Conservation (phyloP, 1,140 invertebrate species). For the Laupala kohalensis region DNA sequence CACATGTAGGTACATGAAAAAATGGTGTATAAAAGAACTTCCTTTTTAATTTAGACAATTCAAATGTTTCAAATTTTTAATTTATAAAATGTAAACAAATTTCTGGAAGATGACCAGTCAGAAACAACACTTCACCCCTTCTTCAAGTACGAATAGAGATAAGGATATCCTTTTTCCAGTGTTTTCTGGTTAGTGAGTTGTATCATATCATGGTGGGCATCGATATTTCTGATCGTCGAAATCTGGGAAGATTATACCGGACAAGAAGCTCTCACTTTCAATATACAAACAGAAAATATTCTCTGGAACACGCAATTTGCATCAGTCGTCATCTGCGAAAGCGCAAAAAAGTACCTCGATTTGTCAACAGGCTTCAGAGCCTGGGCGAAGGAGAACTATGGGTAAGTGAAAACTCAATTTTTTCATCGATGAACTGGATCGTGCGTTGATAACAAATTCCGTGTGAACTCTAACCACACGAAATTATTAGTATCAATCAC, state of each 20-base stretch:
- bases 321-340: neutral
- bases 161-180: too few species aligned
- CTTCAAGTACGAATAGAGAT: too few species aligned
- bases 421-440: too few species aligned
- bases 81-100: neutral
- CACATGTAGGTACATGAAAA: too few species aligned
- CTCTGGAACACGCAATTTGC: neutral
- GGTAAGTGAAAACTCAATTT: neutral
- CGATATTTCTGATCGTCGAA: neutral
- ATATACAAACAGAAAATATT: neutral
- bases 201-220: neutral
- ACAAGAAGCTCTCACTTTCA: neutral
- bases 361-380: neutral
- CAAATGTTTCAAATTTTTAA: neutral
- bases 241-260: neutral
- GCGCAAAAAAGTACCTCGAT: neutral
- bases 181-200: neutral
- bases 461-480: too few species aligned
- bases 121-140: too few species aligned
- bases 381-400: neutral
- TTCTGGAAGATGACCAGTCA: too few species aligned
- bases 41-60: too few species aligned
- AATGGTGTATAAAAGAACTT: too few species aligned
- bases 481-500: too few species aligned
- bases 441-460: too few species aligned